phyloP scores from a whole-genome alignment of 2,888 invertebrate species.

The Julus scanicus region DNA sequence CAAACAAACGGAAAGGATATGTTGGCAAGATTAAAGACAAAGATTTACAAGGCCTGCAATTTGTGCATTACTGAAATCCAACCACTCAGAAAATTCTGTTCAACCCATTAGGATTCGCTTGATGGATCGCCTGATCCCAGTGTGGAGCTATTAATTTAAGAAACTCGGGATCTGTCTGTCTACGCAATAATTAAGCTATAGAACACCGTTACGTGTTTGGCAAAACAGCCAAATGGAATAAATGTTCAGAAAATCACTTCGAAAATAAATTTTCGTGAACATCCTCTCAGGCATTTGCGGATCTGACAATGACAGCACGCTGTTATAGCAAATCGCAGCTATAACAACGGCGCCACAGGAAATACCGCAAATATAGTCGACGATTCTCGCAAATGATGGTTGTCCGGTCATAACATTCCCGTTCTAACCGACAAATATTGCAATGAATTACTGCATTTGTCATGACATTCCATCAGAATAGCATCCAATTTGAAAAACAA shows the following conservation, averaged over 20 bases:
- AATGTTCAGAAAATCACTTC: neutral
- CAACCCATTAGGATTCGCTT: neutral
- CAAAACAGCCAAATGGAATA: neutral
- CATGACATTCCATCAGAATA: neutral
- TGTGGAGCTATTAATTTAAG: neutral
- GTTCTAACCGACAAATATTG: neutral
- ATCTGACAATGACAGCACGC: neutral
- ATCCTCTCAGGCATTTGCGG: neutral
- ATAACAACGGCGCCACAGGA: neutral
- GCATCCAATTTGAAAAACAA: too few species aligned
- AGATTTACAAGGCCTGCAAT: neutral
- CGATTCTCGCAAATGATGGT: too few species aligned
- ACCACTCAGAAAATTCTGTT: slow-evolving; percentile 1
- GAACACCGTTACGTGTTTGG: neutral
- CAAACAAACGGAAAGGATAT: neutral
- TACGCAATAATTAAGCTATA: neutral
- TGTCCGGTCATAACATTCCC: too few species aligned
- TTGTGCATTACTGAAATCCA: neutral
- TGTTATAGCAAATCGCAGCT: neutral
- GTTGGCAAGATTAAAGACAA: neutral
- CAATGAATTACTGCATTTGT: neutral
- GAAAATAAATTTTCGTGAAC: neutral
- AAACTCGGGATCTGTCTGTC: neutral
- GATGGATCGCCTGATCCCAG: neutral
- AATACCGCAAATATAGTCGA: neutral